These are phyloP conservation scores for Vicugna pacos DNA, from an alignment of 2,113 vertebrate species.

Conservation along the genomic window DNA sequence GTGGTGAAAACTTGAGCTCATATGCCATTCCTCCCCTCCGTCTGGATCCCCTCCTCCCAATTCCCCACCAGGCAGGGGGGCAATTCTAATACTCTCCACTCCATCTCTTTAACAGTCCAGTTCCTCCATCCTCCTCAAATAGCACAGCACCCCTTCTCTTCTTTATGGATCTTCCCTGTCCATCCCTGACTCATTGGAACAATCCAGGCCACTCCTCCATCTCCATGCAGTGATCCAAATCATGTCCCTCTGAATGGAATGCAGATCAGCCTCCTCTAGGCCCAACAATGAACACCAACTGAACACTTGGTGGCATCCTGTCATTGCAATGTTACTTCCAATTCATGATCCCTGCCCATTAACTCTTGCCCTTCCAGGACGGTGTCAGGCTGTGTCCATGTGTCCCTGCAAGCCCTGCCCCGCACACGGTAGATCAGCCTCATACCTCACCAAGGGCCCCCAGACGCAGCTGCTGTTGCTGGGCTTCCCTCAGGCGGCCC, in stretches of 20 bases:
- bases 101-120: not conserved
- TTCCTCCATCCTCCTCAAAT: not conserved
- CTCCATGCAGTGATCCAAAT: not conserved
- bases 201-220: not conserved
- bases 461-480: slow-evolving; percentile 67
- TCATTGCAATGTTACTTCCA: not conserved
- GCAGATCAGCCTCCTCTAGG: not conserved
- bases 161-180: not conserved
- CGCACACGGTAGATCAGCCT: not conserved
- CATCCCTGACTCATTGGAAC: not conserved
- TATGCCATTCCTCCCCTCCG: not conserved
- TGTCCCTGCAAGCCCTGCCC: not conserved
- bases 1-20: not conserved
- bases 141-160: not conserved
- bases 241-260: slow-evolving; percentile 6
- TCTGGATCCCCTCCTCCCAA: not conserved
- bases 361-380: slow-evolving; percentile 47
- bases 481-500: slow-evolving; percentile 72
- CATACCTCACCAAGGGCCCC: slow-evolving; percentile 68
- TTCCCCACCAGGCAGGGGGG: not conserved
- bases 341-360: not conserved
- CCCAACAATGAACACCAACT: not conserved
- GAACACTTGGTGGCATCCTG: not conserved
- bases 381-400: not conserved
- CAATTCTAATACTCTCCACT: not conserved